Conservation (phyloP, 2,113 vertebrate genomes). For the Anguilla rostrata region DNA sequence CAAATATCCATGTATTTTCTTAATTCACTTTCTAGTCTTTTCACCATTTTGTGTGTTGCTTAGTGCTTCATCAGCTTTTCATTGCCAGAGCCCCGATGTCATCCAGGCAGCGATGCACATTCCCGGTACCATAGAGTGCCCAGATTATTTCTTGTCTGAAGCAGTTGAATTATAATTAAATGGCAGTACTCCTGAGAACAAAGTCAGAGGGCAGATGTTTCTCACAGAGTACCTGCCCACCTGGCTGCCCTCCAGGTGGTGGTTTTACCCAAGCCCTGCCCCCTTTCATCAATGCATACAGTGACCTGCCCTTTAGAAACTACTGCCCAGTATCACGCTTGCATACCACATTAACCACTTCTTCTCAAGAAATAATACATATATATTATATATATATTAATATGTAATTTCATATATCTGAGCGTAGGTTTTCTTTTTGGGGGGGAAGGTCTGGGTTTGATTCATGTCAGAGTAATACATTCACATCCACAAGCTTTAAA, state of each 20-base stretch:
- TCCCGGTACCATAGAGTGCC: background rate
- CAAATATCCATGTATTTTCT: background rate
- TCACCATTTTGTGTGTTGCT: background rate
- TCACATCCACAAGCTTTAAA: background rate
- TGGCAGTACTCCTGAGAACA: constrained; percentile 44
- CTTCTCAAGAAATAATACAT: background rate
- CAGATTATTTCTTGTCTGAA: background rate
- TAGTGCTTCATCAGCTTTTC: background rate
- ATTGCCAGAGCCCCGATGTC: background rate
- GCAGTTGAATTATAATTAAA: constrained; percentile 47
- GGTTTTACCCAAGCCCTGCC: background rate
- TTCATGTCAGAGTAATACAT: background rate
- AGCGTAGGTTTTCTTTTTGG: background rate
- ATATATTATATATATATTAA: no score
- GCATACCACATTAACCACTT: background rate
- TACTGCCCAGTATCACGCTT: background rate
- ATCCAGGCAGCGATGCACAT: background rate
- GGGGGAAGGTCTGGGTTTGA: background rate
- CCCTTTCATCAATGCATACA: background rate
- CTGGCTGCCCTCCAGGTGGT: constrained; percentile 19
- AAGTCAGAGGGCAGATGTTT: constrained; percentile 31
- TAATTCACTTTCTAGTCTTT: background rate
- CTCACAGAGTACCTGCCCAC: constrained; percentile 22
- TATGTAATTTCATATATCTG: background rate
- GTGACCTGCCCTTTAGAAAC: background rate